Percentiles rank a stretch among this genome's conserved stretches.
Evolutionary conservation across 2,888 invertebrate genomes (phyloP).

Genomic region (Tetanocera ferruginea): DNA sequence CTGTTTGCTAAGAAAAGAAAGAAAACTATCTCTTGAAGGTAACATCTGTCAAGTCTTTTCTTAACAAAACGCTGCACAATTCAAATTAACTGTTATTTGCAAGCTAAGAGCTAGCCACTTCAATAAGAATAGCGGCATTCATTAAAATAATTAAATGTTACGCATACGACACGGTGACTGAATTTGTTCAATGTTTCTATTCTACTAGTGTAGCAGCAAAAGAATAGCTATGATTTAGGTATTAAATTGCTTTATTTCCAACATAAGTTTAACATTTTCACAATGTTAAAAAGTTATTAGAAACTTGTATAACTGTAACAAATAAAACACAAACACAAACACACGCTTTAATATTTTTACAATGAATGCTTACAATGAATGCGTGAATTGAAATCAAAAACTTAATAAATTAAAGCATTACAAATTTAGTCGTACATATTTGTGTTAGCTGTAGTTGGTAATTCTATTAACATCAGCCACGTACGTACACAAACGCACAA

Average conservation of each 20-base stretch:
- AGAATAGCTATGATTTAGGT: too few species aligned
- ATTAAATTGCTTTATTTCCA: too few species aligned
- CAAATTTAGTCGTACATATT: neutral
- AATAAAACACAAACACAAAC: too few species aligned
- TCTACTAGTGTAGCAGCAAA: too few species aligned
- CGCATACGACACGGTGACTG: constrained; percentile 13
- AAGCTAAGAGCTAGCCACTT: neutral
- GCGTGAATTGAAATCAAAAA: constrained; percentile 5
- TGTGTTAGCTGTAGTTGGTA: too few species aligned
- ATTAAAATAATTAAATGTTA: constrained; percentile 11
- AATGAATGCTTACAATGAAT: too few species aligned
- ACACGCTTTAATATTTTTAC: too few species aligned
- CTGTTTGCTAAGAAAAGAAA: too few species aligned
- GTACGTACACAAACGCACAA: neutral
- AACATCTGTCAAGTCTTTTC: neutral
- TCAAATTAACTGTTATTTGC: neutral
- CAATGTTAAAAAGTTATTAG: too few species aligned
- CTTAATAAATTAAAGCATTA: constrained; percentile 9
- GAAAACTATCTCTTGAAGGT: neutral
- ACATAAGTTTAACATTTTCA: too few species aligned
- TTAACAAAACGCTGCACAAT: neutral
- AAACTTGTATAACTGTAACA: too few species aligned
- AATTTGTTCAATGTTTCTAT: neutral
- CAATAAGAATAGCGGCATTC: constrained; percentile 1
- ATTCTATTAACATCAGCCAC: neutral